Evolutionary conservation across 2,888 invertebrate species (phyloP).

Genomic region (Poecilus cupreus): DNA sequence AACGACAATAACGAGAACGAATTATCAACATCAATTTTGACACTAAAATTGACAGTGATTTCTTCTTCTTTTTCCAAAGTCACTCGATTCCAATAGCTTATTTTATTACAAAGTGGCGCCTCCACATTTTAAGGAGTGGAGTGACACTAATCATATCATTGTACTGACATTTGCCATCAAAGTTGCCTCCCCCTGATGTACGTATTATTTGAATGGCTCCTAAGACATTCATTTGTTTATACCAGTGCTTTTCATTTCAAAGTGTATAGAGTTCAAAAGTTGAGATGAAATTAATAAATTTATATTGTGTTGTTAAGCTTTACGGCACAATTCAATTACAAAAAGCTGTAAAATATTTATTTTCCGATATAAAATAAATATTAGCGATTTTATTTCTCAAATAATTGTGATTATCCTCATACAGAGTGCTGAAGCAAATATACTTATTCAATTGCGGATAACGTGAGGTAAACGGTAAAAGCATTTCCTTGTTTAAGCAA

Average conservation of each 20-base stretch:
- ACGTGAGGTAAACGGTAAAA: constrained; percentile 31
- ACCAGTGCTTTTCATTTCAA: background rate
- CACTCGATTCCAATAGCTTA: no score
- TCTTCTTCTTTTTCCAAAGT: no score
- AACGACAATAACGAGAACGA: no score
- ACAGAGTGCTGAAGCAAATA: constrained; percentile 16
- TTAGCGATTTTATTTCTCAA: background rate
- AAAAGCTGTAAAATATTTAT: background rate
- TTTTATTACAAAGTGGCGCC: no score
- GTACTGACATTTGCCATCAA: no score
- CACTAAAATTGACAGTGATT: no score
- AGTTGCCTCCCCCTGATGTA: no score
- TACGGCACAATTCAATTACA: background rate
- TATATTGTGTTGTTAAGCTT: background rate
- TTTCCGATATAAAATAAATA: background rate
- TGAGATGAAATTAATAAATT: background rate
- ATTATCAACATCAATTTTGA: no score
- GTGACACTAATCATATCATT: no score
- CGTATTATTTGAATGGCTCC: no score
- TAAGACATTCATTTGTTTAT: background rate
- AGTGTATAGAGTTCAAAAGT: background rate
- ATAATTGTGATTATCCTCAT: background rate
- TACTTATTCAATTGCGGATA: constrained; percentile 25
- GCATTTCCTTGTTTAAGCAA: constrained; percentile 47
- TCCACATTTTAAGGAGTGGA: no score